Evolutionary conservation across 2,888 invertebrate genomes (phyloP).

Genomic region (Saturnia japonica): DNA sequence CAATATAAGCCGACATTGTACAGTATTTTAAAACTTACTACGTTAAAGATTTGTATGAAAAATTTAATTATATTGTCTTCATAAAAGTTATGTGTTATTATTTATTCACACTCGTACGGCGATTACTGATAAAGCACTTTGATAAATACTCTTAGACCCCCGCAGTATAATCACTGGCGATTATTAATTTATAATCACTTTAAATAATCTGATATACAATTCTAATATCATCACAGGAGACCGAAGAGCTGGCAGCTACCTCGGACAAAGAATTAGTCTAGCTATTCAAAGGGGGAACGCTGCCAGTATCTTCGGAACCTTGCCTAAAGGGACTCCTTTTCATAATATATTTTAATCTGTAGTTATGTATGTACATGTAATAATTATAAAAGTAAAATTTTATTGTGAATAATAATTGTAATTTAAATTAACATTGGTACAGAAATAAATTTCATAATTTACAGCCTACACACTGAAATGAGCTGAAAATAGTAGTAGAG

Average conservation of each 20-base stretch:
- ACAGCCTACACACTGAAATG: no score
- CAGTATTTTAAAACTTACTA: slow-evolving; percentile 89
- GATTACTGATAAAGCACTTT: slow-evolving; percentile 27
- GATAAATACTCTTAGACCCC: slow-evolving; percentile 1
- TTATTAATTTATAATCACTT: slow-evolving; percentile 1
- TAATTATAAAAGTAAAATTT: no score
- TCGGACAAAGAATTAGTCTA: no score
- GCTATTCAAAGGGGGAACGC: no score
- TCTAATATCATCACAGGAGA: not conserved
- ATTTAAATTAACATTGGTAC: not conserved
- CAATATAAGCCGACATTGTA: slow-evolving; percentile 80
- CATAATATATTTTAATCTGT: no score
- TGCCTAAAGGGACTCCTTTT: no score
- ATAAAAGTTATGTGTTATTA: slow-evolving; percentile 68
- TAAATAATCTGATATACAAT: no score
- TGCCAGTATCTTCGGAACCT: no score
- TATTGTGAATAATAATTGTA: no score
- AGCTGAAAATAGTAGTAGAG: no score
- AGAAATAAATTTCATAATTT: not conserved
- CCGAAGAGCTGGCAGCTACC: no score
- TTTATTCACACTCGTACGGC: slow-evolving; percentile 32
- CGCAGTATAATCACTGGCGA: not conserved
- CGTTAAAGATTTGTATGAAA: slow-evolving; percentile 92
- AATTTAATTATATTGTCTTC: slow-evolving; percentile 85
- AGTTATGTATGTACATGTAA: no score